These are phyloP conservation scores for Anomalospiza imberbis DNA, from an alignment of 2,797 vertebrate genomes.

Conservation along the genomic window DNA sequence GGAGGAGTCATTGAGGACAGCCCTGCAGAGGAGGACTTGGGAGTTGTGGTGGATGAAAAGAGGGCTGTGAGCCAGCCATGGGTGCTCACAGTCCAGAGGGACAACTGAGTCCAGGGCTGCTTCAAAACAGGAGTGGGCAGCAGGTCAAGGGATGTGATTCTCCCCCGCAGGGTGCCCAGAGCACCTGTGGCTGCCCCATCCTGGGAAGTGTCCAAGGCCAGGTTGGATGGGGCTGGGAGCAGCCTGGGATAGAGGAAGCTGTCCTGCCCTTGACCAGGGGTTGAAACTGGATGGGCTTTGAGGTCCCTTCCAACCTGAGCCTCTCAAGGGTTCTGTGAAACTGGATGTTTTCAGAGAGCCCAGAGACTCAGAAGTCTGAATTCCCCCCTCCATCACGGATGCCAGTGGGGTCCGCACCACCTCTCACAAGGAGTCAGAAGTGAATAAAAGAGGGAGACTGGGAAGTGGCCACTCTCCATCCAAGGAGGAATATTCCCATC, in stretches of 20 bases:
- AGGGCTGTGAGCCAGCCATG: not conserved
- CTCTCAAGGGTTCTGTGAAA: not conserved
- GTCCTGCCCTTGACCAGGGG: not conserved
- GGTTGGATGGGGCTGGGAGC: not conserved
- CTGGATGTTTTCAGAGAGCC: not conserved
- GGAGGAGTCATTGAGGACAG: not conserved
- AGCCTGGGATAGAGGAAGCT: rapidly evolving
- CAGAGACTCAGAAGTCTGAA: not conserved
- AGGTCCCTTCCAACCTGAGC: not conserved
- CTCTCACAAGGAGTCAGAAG: not conserved
- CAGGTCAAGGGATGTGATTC: not conserved
- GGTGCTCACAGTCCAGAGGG: not conserved
- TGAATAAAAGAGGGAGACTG: not conserved
- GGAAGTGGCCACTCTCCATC: not conserved
- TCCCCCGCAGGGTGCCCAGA: not conserved
- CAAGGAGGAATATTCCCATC: not conserved
- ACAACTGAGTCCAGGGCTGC: not conserved
- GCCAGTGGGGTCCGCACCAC: not conserved
- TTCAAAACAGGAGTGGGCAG: not conserved
- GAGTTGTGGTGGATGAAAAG: not conserved
- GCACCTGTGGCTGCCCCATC: not conserved
- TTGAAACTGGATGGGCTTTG: not conserved
- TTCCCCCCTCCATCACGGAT: not conserved
- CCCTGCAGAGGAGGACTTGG: not conserved
- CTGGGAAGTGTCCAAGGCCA: not conserved